Base-by-base conservation (phyloP, 2,888 invertebrate genomes). In the Perdita meconis region DNA sequence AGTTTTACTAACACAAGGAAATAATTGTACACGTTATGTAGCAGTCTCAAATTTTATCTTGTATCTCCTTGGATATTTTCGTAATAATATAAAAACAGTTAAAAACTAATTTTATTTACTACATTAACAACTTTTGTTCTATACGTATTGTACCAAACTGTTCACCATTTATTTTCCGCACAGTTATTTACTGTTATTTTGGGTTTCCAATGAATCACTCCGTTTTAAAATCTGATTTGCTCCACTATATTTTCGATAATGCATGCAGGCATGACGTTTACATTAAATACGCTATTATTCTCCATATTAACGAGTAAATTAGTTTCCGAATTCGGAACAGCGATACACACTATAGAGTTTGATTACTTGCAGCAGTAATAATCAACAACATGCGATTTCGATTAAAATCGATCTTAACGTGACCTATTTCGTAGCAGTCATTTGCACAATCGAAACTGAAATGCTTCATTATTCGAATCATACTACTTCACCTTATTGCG, bases 291-390 rank as follows among this genome's bases (percentile, higher is more conserved):
- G 16, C 12, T 42, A 12, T 30, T 16, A 16, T 30, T 36, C 47
- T 10, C 24, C n/a, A 47, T 24, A 50, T 30, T 22, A 24, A 64
- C 6, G 38, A 19, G 38, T n/a, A 64, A 63, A 70, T 65, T 57
- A 55, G 47, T 64, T 70, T 56, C 19, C 12, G 42, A 57, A 56
- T 40, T 65, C 50, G n/a, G 19, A 65, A 70, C 56, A 50, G 26
- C 13, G 19, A 8, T 8, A 5, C 24, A 22, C 16, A 10, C 12
- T 19, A 19, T 26, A 38, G 50, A 57, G 65, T 65, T 70, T 30
- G 56, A 70, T 40, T 24, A 30, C 34, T 19, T 38, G 22, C n/a
- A 19, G 38, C 22, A 36, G 50, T 19, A 30, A 47, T 55, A 57
- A 38, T 56, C 38, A 65, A 63, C 63, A 44, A 64, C 42, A 42